Percentiles rank a stretch among this genome's conserved stretches.
phyloP scores from a whole-genome alignment of 2,797 vertebrate species.

The Ctenopoma kingsleyae region DNA sequence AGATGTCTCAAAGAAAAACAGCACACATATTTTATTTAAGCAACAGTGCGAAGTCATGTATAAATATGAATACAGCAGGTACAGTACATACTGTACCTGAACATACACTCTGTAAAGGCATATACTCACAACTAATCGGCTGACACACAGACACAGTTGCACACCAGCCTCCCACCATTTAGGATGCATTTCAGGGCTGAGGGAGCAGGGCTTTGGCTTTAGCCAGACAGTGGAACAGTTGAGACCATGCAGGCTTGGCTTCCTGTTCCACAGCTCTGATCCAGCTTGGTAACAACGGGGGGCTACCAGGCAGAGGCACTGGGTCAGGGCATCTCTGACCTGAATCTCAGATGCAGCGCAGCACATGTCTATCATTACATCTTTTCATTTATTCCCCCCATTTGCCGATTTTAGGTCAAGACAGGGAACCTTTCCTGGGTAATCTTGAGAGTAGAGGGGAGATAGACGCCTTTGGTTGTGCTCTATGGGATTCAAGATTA shows the following conservation, averaged over 20 bases:
- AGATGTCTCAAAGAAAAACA: conserved; percentile 21
- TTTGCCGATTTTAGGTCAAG: conserved; percentile 33
- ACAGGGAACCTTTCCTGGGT: conserved; percentile 27
- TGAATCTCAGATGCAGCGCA: conserved; percentile 40
- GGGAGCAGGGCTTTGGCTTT: conserved; percentile 49
- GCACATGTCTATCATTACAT: conserved; percentile 30
- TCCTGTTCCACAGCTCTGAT: conserved; percentile 55
- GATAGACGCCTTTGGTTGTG: conserved; percentile 55
- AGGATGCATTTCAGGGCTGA: conserved; percentile 66
- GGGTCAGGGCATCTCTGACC: conserved; percentile 61
- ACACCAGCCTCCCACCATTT: conserved; percentile 52
- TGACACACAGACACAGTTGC: conserved; percentile 21
- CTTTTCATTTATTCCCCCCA: conserved; percentile 39
- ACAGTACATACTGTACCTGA: conserved; percentile 1
- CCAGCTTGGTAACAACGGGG: conserved; percentile 53
- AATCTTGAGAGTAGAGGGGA: conserved; percentile 53
- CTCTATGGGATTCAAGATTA: conserved; percentile 36
- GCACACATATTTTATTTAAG: conserved; percentile 21
- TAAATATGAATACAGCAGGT: no score
- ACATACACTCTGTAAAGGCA: background rate
- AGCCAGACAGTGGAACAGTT: conserved; percentile 65
- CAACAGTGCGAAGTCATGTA: conserved; percentile 43
- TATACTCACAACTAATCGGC: conserved; percentile 25
- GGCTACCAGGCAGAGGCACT: conserved; percentile 35
- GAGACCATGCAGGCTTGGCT: conserved; percentile 56